These are phyloP conservation scores for Pristiophorus japonicus DNA, from an alignment of 2,113 vertebrate species.

Conservation along the genomic window DNA sequence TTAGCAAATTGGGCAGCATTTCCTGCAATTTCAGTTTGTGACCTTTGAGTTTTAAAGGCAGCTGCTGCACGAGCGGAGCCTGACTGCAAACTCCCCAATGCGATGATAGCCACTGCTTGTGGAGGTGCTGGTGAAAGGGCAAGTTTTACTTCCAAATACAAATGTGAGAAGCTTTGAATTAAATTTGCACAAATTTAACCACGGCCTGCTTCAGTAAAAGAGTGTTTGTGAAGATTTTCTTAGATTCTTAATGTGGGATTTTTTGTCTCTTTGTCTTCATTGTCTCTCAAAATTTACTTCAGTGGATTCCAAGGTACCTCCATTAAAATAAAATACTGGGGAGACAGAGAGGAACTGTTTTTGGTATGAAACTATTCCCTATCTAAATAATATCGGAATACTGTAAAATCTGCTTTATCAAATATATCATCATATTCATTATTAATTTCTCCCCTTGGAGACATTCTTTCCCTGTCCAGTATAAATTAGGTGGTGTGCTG, in stretches of 20 bases:
- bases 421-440: background rate
- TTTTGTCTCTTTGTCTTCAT: background rate
- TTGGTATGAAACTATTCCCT: background rate
- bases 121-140: no score
- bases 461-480: background rate
- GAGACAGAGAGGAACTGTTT: background rate
- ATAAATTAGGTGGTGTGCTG: background rate
- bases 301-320: background rate
- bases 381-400: background rate
- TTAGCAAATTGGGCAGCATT: background rate
- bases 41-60: background rate
- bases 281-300: background rate
- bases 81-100: background rate
- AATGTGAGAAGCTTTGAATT: background rate
- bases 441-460: background rate
- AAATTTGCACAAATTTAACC: background rate
- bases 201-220: background rate
- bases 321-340: background rate
- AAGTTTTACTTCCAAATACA: background rate
- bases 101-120: background rate
- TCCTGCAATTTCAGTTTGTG: background rate
- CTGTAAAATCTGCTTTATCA: background rate
- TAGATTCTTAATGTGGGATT: background rate
- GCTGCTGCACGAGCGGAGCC: background rate
- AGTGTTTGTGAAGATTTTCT: background rate